Conservation (phyloP, 2,113 vertebrate species). For the Sprattus sprattus region DNA sequence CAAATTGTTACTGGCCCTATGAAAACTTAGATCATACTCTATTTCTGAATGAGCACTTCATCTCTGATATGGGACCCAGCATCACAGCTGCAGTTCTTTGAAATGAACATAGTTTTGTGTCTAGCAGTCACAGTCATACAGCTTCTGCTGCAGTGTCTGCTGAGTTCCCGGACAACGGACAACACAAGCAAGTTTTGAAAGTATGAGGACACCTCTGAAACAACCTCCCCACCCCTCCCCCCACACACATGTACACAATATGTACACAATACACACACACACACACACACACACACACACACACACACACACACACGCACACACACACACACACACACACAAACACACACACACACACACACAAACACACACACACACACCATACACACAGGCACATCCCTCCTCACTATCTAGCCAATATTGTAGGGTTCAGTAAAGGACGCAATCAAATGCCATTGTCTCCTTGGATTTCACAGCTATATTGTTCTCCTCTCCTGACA, state of each 20-base stretch:
- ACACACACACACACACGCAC: not conserved
- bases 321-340: not conserved
- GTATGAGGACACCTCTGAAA: slow-evolving; percentile 13
- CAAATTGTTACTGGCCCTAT: slow-evolving; percentile 1
- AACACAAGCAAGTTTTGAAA: not conserved
- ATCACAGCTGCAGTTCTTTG: not conserved
- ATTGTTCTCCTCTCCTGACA: slow-evolving; percentile 48
- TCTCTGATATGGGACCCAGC: not conserved
- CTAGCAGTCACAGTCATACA: not conserved
- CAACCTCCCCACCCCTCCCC: not conserved
- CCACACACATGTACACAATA: not conserved
- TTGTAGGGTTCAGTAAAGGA: slow-evolving; percentile 59
- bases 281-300: not conserved
- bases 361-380: not conserved
- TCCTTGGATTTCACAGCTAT: slow-evolving; percentile 54
- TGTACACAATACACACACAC: not conserved
- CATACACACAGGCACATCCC: slow-evolving; percentile 30
- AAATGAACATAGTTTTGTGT: not conserved
- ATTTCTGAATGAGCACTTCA: not conserved
- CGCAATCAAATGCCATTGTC: slow-evolving; percentile 61
- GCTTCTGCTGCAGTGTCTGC: not conserved
- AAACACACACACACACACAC: not conserved
- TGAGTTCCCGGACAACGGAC: not conserved
- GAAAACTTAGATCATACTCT: slow-evolving; percentile 10
- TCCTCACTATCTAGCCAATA: slow-evolving; percentile 51